phyloP scores from a whole-genome alignment of 2,888 invertebrate species.

The Sussaba pulchella region DNA sequence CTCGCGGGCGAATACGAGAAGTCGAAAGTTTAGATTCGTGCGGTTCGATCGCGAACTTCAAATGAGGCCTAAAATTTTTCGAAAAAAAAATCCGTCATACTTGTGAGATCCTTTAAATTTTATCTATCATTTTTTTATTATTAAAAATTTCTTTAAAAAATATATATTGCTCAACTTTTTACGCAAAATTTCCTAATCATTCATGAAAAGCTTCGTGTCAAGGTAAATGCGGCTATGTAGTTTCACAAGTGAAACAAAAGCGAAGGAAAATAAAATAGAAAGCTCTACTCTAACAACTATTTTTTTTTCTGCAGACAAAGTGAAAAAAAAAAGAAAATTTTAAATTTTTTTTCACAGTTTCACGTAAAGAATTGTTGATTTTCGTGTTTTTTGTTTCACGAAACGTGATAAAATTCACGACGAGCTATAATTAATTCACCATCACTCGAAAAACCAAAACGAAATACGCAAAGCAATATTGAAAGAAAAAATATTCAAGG shows the following conservation, averaged over 20 bases:
- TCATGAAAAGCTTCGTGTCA: conserved; percentile 51
- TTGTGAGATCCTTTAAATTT: not conserved
- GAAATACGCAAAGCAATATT: conserved; percentile 13
- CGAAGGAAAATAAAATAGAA: conserved; percentile 49
- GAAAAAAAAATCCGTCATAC: not conserved
- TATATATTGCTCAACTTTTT: not conserved
- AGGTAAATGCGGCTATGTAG: conserved; percentile 54
- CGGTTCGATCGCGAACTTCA: conserved; percentile 64
- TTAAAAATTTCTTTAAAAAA: not conserved
- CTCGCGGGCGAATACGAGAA: conserved; percentile 68
- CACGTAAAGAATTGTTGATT: conserved; percentile 18
- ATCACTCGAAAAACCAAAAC: conserved; percentile 11
- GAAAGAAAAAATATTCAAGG: conserved; percentile 20
- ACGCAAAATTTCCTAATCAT: conserved; percentile 44
- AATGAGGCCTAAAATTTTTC: conserved; percentile 38
- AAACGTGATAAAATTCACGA: conserved; percentile 10
- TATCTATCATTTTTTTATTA: conserved; percentile 21
- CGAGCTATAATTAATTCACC: conserved; percentile 36
- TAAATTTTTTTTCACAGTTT: conserved; percentile 40
- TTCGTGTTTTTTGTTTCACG: conserved; percentile 17
- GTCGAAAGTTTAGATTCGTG: conserved; percentile 68
- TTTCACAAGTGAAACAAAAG: conserved; percentile 57
- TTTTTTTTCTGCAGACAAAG: conserved; percentile 55
- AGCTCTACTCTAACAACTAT: conserved; percentile 54
- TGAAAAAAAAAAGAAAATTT: conserved; percentile 7